Base-by-base conservation (phyloP, 2,113 vertebrate species). In the Myxocyprinus asiaticus region DNA sequence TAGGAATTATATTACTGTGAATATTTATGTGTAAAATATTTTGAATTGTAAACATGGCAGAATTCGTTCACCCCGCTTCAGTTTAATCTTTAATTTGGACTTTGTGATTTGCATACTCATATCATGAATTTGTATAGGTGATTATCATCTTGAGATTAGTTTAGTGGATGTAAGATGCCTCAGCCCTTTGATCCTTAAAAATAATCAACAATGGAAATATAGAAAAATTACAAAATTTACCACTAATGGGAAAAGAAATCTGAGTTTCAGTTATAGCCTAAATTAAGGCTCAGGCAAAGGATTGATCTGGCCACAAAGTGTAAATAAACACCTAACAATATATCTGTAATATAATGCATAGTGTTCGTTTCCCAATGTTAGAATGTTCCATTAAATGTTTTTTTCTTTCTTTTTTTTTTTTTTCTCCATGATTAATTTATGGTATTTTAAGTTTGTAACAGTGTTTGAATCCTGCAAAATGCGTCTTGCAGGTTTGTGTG, bases 371-470 rank as follows among this genome's bases (percentile, higher is more conserved):
- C 86, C 88, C 91, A 88, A 71, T 89, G 89, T 89, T 90, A 92
- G 93, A 90, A 91, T 82, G 84, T 91, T 92, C 90, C 85, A 89
- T 72, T 93, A 92, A 91, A n/a, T n/a, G n/a, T n/a, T n/a, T n/a
- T n/a, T n/a, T n/a, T n/a, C n/a, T n/a, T n/a, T n/a, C n/a, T n/a
- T n/a, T n/a, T n/a, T n/a, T n/a, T n/a, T n/a, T 33, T 33, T 33
- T 92, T 82, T 91, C 83, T 92, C 90, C 92, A 79, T 93, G 80
- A 80, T 95, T 95, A 94, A 96, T 96, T 96, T 96, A 95, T 93
- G 92, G 79, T 89, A 87, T 86, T 62, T 95, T 93, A 87, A 87
- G 89, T 94, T 96, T 94, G 93, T 93, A 92, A 93, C 92, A 84
- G 86, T 91, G 88, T 85, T 86, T 83, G 82, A 84, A 88, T 86